Base-by-base conservation (phyloP, 2,888 invertebrate genomes). In the Orchestes rusci region DNA sequence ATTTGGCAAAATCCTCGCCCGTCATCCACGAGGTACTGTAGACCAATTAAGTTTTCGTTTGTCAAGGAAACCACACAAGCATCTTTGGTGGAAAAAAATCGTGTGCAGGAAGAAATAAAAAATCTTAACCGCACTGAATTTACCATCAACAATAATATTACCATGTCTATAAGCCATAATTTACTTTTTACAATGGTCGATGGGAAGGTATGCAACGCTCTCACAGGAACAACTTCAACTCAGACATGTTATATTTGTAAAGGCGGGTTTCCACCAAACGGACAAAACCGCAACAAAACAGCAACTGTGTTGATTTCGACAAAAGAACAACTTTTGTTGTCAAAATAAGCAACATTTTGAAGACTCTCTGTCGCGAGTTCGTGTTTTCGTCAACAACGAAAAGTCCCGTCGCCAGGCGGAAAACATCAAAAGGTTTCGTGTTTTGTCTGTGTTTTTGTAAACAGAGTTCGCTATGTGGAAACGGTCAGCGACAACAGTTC, bases 131-230 rank as follows among this genome's bases (percentile, higher is more conserved):
- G 10, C 5, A 30, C 10, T 2, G 27, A n/a, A 44, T 20, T 27
- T 47, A 3, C 8, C 32, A 43, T 35, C 38, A 38, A 43, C 43
- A 16, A 28, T 5, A 15, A 45, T 43, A n/a, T n/a, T n/a, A 33
- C 17, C 15, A 32, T 47, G 46, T 5, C 12, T 23, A 40, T 46
- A 17, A 16, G 42, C 32, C 45, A 36, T 34, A 16, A 13, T 27
- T 42, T 49, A 13, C 37, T 46, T 33, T 13, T 50, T 16, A 43
- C 50, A 2, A 50, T 50, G 43, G 47, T 47, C 16, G 50, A 50
- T 28, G 50, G 50, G 3, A 50, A 50, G 28, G 31, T 46, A 37
- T 49, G 45, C 32, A 16, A 38, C 13, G 45, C 42, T 10, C 10
- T 49, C 7, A 46, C 38, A 27, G 30, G 23, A 12, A 36, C 49